phyloP scores from a whole-genome alignment of 2,888 invertebrate species.

The Deilephila porcellus region DNA sequence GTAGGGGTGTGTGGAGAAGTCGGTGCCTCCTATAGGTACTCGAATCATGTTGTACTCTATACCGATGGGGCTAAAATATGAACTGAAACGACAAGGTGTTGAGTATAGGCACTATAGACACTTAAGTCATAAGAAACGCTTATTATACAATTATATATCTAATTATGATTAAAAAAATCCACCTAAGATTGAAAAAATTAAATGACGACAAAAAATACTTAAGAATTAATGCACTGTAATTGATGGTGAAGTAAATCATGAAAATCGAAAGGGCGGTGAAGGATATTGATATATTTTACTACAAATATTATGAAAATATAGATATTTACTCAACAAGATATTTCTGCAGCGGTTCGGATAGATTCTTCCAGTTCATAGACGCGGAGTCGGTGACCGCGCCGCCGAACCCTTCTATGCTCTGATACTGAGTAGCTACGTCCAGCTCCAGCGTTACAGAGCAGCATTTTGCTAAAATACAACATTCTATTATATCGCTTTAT shows the following conservation, averaged over 20 bases:
- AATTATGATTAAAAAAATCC: too few relatives aligned
- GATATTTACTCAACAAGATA: conserved; percentile 29
- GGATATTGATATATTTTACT: too few relatives aligned
- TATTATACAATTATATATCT: too few relatives aligned
- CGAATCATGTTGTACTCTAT: conserved; percentile 90
- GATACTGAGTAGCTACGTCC: conserved; percentile 68
- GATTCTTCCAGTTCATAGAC: conserved; percentile 86
- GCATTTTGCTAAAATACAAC: conserved; percentile 13
- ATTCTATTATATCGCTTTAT: too few relatives aligned
- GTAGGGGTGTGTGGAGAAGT: conserved; percentile 91
- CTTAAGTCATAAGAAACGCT: background rate
- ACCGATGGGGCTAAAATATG: conserved; percentile 88
- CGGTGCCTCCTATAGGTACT: conserved; percentile 89
- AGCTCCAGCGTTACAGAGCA: conserved; percentile 28
- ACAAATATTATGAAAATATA: background rate
- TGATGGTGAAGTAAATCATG: too few relatives aligned
- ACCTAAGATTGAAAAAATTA: too few relatives aligned
- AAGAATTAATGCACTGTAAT: too few relatives aligned
- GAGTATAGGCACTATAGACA: conserved; percentile 32
- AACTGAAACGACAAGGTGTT: conserved; percentile 82
- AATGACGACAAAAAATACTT: too few relatives aligned
- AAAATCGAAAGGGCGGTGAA: too few relatives aligned
- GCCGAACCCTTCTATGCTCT: conserved; percentile 91
- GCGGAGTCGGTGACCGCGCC: conserved; percentile 90
- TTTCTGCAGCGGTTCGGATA: conserved; percentile 18